Base-by-base conservation (phyloP, 1,140 invertebrate genomes). In the Pseudoatta argentina region DNA sequence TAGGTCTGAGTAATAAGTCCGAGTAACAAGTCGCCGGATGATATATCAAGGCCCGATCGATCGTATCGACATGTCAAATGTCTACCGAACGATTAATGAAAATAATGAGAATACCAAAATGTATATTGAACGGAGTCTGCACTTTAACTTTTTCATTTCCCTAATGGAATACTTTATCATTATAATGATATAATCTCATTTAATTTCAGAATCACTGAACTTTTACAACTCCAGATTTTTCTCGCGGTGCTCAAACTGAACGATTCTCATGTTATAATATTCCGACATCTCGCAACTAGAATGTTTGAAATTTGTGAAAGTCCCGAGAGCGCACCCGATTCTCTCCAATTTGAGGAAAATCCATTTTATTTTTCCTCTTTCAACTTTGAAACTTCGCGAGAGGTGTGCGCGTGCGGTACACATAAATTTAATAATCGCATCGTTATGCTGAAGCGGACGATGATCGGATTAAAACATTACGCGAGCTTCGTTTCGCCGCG, bases 401-500 rank as follows among this genome's bases (percentile, higher is more conserved):
- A 79, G 24, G 24, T 69, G n/a, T 21, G 30, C 30, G 27, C 63
- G 63, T 73, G 24, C 48, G 67, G 57, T 73, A 48, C 18, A 82
- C 69, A 55, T 55, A 82, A 73, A 82, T 82, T 73, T 82, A 73
- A 82, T 83, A 83, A 83, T 82, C 79, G 24, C 79, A 73, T 75
- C 55, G 53, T 24, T 73, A 75, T 83, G 69, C 69, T 82, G 73
- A 82, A 73, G 16, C 79, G 55, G n/a, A 75, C 39, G 69, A 27
- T 48, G 79, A 75, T 83, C 67, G 55, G 55, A 83, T 83, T 83
- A 83, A 83, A 83, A 83, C 57, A 83, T 83, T 83, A 73, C 69
- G 55, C 69, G 55, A 73, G 79, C 79, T 73, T 83, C 79, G 79
- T 83, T 83, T 75, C 79, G 57, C n/a, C 69, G 55, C 67, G 69